A percentile compares a stretch with the other conserved stretches of the same genome.
Evolutionary conservation across 2,888 invertebrate genomes (phyloP).

Genomic region (Eupithecia exiguata): DNA sequence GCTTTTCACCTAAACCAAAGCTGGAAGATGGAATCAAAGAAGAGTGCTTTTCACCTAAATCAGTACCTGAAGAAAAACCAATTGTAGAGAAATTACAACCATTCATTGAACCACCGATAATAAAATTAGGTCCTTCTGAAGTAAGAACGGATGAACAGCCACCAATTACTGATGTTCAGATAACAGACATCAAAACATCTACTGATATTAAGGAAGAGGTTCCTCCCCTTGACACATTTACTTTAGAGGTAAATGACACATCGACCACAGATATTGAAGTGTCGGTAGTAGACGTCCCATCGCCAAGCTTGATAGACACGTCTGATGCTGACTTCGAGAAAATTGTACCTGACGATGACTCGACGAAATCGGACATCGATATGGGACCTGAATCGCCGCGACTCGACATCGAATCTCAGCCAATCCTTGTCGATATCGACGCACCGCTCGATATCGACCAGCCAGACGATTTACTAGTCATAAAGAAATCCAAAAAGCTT

Average conservation of each 20-base stretch:
- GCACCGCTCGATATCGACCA: conserved; percentile 30
- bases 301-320: conserved; percentile 27
- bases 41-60: conserved; percentile 34
- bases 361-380: conserved; percentile 37
- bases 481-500: conserved; percentile 7
- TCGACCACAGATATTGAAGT: conserved; percentile 20
- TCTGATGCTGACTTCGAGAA: conserved; percentile 24
- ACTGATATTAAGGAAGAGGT: conserved; percentile 3
- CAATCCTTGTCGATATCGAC: conserved; percentile 33
- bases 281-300: conserved; percentile 34
- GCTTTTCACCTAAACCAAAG: conserved; percentile 53
- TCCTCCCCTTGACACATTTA: not conserved
- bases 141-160: not conserved
- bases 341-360: conserved; percentile 24
- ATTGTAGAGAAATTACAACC: not conserved
- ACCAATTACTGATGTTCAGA: conserved; percentile 4
- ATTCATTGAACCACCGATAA: not conserved
- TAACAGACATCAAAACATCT: not conserved
- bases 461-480: not conserved
- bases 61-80: not conserved
- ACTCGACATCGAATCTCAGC: conserved; percentile 31
- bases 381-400: conserved; percentile 29
- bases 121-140: not conserved
- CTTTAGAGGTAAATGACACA: conserved; percentile 16
- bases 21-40: conserved; percentile 66